Evolutionary conservation across 2,888 invertebrate species (phyloP).

Genomic region (Esperia sulphurella): DNA sequence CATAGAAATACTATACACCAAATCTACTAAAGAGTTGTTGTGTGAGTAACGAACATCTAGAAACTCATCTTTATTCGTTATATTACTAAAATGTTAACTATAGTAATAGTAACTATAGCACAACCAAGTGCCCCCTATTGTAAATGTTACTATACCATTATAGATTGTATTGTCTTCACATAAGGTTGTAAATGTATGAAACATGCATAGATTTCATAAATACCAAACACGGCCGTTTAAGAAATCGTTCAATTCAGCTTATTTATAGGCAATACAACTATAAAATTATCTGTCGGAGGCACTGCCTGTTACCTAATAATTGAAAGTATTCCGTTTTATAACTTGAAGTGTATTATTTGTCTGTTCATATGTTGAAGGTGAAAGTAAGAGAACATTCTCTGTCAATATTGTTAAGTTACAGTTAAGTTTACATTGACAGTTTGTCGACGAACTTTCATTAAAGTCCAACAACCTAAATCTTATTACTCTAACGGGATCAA

Average conservation of each 20-base stretch:
- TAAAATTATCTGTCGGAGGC: constrained; percentile 18
- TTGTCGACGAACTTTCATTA: not conserved
- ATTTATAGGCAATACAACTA: constrained; percentile 21
- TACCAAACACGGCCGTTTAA: not conserved
- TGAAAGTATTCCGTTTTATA: constrained; percentile 32
- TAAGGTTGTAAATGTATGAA: not conserved
- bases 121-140: not conserved
- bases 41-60: too few species aligned
- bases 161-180: not conserved
- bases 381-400: constrained; percentile 1
- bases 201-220: not conserved
- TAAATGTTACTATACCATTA: not conserved
- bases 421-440: not conserved
- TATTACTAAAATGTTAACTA: too few species aligned
- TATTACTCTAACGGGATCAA: not conserved
- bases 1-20: too few species aligned
- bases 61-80: too few species aligned
- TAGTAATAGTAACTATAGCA: not conserved
- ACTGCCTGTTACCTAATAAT: constrained; percentile 31
- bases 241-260: constrained; percentile 17
- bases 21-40: too few species aligned
- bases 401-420: not conserved
- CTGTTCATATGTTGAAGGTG: not conserved
- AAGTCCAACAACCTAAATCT: not conserved
- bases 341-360: constrained; percentile 12